phyloP scores from a whole-genome alignment of 1,140 invertebrate genomes.

The Caligus rogercresseyi region DNA sequence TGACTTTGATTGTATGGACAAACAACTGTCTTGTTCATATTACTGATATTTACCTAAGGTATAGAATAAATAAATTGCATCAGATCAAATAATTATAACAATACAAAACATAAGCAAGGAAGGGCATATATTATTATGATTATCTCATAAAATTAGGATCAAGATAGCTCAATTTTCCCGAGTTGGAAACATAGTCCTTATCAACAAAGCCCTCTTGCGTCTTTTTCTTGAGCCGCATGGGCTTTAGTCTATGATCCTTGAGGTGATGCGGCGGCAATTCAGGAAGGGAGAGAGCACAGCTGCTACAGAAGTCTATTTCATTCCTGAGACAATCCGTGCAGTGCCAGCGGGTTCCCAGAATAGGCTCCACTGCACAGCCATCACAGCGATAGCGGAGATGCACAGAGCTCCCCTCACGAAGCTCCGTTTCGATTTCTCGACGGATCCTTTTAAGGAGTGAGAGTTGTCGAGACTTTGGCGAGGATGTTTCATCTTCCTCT shows the following conservation, averaged over 20 bases:
- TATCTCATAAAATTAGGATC: constrained; percentile 3
- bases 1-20: not conserved
- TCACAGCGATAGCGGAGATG: constrained; percentile 3
- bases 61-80: too few relatives aligned
- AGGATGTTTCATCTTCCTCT: not conserved
- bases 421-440: constrained; percentile 10
- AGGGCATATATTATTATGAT: not conserved
- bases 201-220: constrained; percentile 1
- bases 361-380: constrained; percentile 10
- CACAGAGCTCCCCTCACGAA: not conserved
- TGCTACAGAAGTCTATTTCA: constrained; percentile 4
- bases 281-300: not conserved
- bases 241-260: not conserved
- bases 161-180: constrained; percentile 5
- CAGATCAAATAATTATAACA: too few relatives aligned
- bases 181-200: not conserved
- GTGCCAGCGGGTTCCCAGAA: not conserved
- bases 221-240: constrained; percentile 8
- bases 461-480: not conserved
- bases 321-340: not conserved
- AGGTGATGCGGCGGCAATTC: not conserved
- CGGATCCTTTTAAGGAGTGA: not conserved
- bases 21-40: not conserved
- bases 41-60: too few relatives aligned
- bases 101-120: too few relatives aligned